phyloP scores from a whole-genome alignment of 2,113 vertebrate species.

The Pseudonaja textilis region DNA sequence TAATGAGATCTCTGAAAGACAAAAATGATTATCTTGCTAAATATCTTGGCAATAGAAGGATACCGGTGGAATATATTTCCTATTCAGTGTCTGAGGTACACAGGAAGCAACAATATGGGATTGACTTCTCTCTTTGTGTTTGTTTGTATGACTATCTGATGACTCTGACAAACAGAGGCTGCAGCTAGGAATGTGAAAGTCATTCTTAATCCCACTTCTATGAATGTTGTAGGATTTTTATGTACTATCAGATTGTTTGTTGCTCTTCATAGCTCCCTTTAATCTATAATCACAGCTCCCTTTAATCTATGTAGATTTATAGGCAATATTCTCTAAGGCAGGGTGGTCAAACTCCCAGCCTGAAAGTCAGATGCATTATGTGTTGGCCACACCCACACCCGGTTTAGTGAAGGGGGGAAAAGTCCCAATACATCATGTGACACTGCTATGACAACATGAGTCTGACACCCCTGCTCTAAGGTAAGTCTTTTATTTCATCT shows the following conservation, averaged over 20 bases:
- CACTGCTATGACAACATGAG: too few relatives aligned
- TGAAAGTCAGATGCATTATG: too few relatives aligned
- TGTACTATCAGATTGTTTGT: neutral
- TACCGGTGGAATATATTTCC: neutral
- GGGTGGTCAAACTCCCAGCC: too few relatives aligned
- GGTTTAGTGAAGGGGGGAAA: too few relatives aligned
- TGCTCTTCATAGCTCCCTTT: neutral
- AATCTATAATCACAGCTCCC: neutral
- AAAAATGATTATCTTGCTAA: neutral
- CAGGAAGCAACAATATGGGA: neutral
- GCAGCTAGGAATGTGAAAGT: neutral
- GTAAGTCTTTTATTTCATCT: neutral
- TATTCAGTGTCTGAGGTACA: rapidly evolving
- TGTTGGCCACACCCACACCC: too few relatives aligned
- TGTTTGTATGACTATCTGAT: neutral
- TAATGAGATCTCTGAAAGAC: neutral
- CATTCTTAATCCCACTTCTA: neutral
- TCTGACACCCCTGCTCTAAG: neutral
- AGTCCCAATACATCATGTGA: too few relatives aligned
- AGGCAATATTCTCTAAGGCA: neutral
- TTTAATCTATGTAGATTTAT: neutral
- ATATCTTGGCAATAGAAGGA: neutral
- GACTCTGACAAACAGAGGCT: neutral
- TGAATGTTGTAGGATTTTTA: neutral
- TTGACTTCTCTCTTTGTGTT: neutral